Conservation (phyloP, 2,113 vertebrate species). For the Colinus virginianus region DNA sequence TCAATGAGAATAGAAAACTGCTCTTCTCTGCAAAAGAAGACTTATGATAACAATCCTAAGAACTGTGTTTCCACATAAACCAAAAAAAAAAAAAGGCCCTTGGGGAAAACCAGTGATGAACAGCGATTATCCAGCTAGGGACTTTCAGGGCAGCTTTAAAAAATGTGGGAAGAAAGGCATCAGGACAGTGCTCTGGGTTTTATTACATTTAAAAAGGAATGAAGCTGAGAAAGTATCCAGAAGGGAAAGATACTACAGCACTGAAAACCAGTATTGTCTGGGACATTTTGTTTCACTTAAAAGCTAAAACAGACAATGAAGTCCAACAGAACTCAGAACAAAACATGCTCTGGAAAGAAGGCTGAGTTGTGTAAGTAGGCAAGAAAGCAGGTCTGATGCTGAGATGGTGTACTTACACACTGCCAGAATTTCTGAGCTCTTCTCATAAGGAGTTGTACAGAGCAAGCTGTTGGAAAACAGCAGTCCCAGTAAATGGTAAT, state of each 20-base stretch:
- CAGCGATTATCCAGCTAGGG: background rate
- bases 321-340: background rate
- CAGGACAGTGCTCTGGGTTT: background rate
- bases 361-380: background rate
- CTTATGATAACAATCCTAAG: background rate
- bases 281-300: background rate
- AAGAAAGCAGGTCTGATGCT: background rate
- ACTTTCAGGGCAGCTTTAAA: conserved; percentile 5
- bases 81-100: background rate
- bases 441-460: background rate
- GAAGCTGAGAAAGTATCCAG: background rate
- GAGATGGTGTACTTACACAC: background rate
- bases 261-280: background rate
- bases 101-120: background rate
- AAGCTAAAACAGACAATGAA: conserved; percentile 9
- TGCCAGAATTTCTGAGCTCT: background rate
- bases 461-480: background rate
- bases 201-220: background rate
- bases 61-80: background rate
- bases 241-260: background rate
- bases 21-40: background rate
- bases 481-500: background rate
- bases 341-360: background rate
- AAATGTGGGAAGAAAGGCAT: background rate
- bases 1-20: background rate